Evolutionary conservation across 2,113 vertebrate species (phyloP).

Genomic region (Pseudorhombus dupliciocellatus): DNA sequence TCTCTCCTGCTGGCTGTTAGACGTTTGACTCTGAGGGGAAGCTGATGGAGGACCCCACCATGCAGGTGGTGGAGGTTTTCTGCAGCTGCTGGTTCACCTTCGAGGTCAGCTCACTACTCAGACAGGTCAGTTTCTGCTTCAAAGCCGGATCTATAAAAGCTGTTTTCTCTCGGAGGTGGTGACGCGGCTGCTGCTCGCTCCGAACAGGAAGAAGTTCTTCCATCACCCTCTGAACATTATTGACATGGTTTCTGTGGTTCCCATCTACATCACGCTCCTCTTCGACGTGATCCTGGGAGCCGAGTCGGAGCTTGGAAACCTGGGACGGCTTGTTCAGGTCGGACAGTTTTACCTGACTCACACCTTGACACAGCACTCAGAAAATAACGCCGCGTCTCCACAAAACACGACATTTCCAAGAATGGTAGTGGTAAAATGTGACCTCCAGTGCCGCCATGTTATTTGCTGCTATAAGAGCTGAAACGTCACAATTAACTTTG

Average conservation of each 20-base stretch:
- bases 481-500: too few species aligned
- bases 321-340: slow-evolving; percentile 91
- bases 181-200: slow-evolving; percentile 90
- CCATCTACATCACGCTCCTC: slow-evolving; percentile 93
- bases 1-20: slow-evolving; percentile 28
- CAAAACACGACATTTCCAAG: too few species aligned
- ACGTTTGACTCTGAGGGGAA: slow-evolving; percentile 82
- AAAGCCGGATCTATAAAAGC: neutral
- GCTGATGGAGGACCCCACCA: slow-evolving; percentile 82
- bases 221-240: slow-evolving; percentile 94
- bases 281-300: slow-evolving; percentile 85
- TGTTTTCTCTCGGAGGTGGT: slow-evolving; percentile 81
- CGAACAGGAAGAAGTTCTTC: slow-evolving; percentile 92
- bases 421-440: too few species aligned
- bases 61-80: slow-evolving; percentile 90
- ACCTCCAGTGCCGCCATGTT: too few species aligned
- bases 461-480: too few species aligned
- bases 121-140: neutral
- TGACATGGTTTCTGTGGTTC: slow-evolving; percentile 91
- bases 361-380: too few species aligned
- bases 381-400: too few species aligned
- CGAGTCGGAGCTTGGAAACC: slow-evolving; percentile 84
- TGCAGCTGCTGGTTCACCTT: slow-evolving; percentile 98
- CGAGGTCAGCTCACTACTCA: slow-evolving; percentile 72
- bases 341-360: neutral